These are phyloP conservation scores for Petrocephalus zakoni DNA, from an alignment of 2,113 vertebrate genomes.

Conservation along the genomic window DNA sequence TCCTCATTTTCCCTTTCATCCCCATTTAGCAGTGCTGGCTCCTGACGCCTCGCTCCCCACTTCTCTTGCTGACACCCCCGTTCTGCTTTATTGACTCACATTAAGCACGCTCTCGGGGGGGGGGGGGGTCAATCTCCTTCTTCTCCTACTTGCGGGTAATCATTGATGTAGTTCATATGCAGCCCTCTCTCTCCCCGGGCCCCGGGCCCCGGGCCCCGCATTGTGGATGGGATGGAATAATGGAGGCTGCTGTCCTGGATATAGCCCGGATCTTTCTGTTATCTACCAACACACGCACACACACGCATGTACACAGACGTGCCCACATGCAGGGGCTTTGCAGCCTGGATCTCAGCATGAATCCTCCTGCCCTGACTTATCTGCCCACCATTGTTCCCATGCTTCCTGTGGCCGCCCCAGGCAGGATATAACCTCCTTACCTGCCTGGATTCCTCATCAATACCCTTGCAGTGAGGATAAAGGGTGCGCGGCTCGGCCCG, in stretches of 20 bases:
- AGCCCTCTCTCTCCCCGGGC: neutral
- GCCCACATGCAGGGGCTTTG: neutral
- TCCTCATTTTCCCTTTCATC: neutral
- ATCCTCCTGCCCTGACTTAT: neutral
- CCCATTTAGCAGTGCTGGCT: constrained; percentile 37
- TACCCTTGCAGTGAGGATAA: constrained; percentile 11
- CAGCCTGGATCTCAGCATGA: neutral
- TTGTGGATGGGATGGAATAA: neutral
- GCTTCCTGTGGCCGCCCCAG: neutral
- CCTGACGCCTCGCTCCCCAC: constrained; percentile 29
- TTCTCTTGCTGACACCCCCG: neutral
- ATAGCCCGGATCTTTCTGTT: neutral
- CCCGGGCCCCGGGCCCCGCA: neutral
- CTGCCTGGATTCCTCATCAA: constrained; percentile 16
- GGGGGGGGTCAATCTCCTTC: neutral
- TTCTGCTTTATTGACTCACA: neutral
- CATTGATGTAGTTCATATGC: neutral
- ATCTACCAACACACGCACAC: constrained; percentile 21
- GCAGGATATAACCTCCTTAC: neutral
- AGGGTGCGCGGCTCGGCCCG: neutral
- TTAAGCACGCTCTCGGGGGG: neutral
- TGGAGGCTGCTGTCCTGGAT: neutral
- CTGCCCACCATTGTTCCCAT: neutral
- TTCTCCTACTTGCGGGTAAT: neutral
- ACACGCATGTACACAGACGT: neutral